Evolutionary conservation across 2,113 vertebrate genomes (phyloP), one percentile per base, ranked within the genome.

Genomic region (Myodes glareolus): DNA sequence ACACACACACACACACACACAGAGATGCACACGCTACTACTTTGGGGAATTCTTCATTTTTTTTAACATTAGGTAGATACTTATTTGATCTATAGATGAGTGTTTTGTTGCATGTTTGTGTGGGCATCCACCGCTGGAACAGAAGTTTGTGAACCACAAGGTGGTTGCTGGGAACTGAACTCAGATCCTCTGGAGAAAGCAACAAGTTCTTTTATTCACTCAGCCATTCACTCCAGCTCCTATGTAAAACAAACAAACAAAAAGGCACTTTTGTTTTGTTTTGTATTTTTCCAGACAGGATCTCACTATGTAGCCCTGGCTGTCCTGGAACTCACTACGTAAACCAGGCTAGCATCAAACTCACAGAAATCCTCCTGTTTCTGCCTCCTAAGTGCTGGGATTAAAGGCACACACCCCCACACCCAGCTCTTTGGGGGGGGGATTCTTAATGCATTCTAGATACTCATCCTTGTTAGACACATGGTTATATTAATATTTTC

Each of bases 401-500:
- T 87, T 47, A 50, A 47, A 87, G 63, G 7, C 61, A 47, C 4
- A 19, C 1, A 13, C 31, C 31, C 33, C 84, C 42, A 50, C 0
- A 1, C 29, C 31, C 84, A 68, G 63, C 63, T 36, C 31, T 58
- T 52, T 75, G 4, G 70, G 19, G 47, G 47, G 70, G 94, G 72
- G 91, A 33, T 80, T 94, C 42, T 80, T 90, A 50, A 58, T 68
- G 27, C 68, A 75, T 78, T 96, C 36, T 70, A 9, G 17, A 84
- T 76, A 70, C 61, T n/a, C 52, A 33, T 27, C 10, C 55, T 93
- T 95, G 78, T 90, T 94, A 63, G 36, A n/a, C 68, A 72, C 42
- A 7, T 91, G 72, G 33, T 72, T 97, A 63, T 93, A 16, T 3
- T 91, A 42, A 78, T 78, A 84, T 88, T 95, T 94, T 73, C 63